phyloP scores from a whole-genome alignment of 2,888 invertebrate genomes.

The Leucoptera coffeella region DNA sequence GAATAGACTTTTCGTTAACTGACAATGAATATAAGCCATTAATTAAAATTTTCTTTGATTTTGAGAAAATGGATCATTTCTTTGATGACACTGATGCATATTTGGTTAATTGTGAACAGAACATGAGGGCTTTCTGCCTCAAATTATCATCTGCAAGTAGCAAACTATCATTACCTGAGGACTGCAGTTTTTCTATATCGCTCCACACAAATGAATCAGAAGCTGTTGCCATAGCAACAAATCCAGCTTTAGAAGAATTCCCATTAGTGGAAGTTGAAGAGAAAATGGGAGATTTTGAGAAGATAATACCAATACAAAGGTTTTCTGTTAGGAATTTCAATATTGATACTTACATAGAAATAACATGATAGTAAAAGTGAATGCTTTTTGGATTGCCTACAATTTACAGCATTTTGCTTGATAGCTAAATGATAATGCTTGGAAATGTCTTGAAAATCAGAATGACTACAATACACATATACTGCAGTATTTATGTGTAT shows the following conservation, averaged over 20 bases:
- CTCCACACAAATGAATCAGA: conserved; percentile 56
- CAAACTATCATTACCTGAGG: conserved; percentile 41
- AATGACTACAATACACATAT: too few species aligned
- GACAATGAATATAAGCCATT: conserved; percentile 15
- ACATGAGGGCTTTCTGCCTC: conserved; percentile 54
- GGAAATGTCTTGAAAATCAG: too few species aligned
- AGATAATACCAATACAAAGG: conserved; percentile 24
- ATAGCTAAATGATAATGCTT: too few species aligned
- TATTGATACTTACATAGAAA: conserved; percentile 28
- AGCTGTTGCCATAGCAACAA: conserved; percentile 44
- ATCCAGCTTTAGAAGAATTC: conserved; percentile 40
- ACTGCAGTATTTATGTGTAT: too few species aligned
- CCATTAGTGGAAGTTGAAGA: conserved; percentile 27
- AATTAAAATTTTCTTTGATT: conserved; percentile 28
- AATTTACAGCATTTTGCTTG: too few species aligned
- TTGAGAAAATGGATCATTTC: conserved; percentile 15
- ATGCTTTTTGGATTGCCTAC: too few species aligned
- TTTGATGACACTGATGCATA: conserved; percentile 44
- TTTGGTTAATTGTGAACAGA: conserved; percentile 56
- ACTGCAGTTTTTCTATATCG: conserved; percentile 55
- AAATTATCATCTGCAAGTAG: conserved; percentile 45
- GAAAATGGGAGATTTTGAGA: conserved; percentile 12
- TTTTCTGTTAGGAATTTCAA: conserved; percentile 21
- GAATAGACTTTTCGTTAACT: conserved; percentile 44
- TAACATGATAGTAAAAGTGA: too few species aligned